Evolutionary conservation across 2,797 vertebrate genomes (phyloP).

Genomic region (Dendrocincla tyrannina): DNA sequence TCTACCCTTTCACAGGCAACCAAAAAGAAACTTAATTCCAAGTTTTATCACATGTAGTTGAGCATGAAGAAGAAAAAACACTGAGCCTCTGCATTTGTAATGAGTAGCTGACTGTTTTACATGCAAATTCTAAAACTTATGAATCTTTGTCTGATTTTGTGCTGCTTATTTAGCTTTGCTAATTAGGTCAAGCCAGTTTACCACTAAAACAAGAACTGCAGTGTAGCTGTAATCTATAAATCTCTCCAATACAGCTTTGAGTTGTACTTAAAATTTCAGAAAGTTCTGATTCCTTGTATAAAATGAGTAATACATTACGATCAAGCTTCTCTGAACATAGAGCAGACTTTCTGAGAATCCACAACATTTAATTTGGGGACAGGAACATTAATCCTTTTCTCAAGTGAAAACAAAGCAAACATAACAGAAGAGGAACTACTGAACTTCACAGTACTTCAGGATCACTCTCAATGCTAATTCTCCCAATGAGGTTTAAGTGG

Average conservation of each 20-base stretch:
- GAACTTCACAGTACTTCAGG: neutral
- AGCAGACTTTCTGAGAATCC: slow-evolving; percentile 11
- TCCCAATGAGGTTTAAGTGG: neutral
- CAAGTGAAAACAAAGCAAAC: slow-evolving; percentile 35
- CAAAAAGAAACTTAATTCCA: slow-evolving; percentile 47
- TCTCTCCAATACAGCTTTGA: slow-evolving; percentile 1
- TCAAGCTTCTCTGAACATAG: neutral
- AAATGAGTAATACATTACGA: neutral
- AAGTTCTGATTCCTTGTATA: neutral
- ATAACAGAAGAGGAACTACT: slow-evolving; percentile 41
- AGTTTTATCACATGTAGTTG: slow-evolving; percentile 63
- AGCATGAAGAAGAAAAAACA: slow-evolving; percentile 56
- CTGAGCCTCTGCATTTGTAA: slow-evolving; percentile 33
- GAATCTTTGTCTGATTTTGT: slow-evolving; percentile 58
- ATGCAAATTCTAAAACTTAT: slow-evolving; percentile 67
- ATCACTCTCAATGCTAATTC: slow-evolving; percentile 38
- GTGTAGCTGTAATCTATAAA: slow-evolving; percentile 35
- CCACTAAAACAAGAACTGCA: slow-evolving; percentile 43
- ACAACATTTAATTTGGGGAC: neutral
- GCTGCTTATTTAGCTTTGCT: slow-evolving; percentile 54
- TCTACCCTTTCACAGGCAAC: slow-evolving; percentile 28
- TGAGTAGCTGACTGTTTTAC: slow-evolving; percentile 51
- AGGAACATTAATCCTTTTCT: slow-evolving; percentile 23
- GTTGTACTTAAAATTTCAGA: neutral
- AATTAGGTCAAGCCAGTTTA: slow-evolving; percentile 64